These are phyloP conservation scores for Diorhabda carinulata DNA, from an alignment of 1,140 invertebrate genomes.

Conservation along the genomic window DNA sequence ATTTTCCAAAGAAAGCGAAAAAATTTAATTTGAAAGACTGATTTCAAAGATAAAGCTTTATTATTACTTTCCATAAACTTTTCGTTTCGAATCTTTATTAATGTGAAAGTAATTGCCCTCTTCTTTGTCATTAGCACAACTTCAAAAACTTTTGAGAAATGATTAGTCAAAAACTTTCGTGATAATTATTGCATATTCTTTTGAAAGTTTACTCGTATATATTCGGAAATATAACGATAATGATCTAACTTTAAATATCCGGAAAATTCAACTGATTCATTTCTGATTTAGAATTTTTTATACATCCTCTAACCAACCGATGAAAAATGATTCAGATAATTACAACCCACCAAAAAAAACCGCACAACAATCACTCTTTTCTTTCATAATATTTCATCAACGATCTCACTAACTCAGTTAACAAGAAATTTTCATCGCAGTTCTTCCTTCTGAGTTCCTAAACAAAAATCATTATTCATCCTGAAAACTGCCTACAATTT, in stretches of 20 bases:
- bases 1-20: too few relatives aligned
- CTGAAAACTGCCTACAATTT: background rate
- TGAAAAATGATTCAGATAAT: too few relatives aligned
- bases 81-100: background rate
- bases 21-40: too few relatives aligned
- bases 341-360: background rate
- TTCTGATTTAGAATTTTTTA: too few relatives aligned
- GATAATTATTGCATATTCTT: constrained; percentile 1
- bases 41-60: too few relatives aligned
- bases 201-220: background rate
- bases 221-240: background rate
- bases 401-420: background rate
- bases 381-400: constrained; percentile 1
- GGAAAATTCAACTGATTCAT: background rate
- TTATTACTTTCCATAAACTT: too few relatives aligned
- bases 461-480: constrained; percentile 3
- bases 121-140: background rate
- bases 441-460: background rate
- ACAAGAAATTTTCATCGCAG: background rate
- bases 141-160: background rate
- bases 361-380: background rate
- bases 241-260: constrained; percentile 3
- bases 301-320: too few relatives aligned
- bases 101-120: background rate
- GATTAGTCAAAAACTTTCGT: background rate